Base-by-base conservation (phyloP, 2,113 vertebrate species). In the Burhinus bistriatus region DNA sequence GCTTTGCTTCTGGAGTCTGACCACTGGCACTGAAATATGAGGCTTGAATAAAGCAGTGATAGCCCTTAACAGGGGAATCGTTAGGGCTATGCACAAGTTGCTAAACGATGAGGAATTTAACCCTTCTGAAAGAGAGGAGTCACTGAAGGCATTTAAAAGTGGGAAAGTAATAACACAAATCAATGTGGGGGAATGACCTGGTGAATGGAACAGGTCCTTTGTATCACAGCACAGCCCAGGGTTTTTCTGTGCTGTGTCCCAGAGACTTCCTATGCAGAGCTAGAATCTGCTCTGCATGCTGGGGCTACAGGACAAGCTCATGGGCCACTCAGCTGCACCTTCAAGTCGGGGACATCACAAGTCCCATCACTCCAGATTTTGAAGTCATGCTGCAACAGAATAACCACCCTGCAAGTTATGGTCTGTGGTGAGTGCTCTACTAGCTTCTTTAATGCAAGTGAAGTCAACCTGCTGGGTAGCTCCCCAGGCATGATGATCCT, bases 1-100 rank as follows among this genome's bases (percentile, higher is more conserved):
- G 54, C 34, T 92, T 87, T 89, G 34, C 54, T 87, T 79, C 91
- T 95, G 55, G 62, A 93, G 27, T 68, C 68, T 76, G 73, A 65
- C 78, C 36, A 82, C 36, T 57, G 77, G 52, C 57, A 82, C 36
- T 83, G 77, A 94, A 85, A 87, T 34, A 77, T 1, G 45, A 95
- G 23, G 84, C 42, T 88, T 82, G 61, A 87, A 84, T 14, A 80
- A 20, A 93, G 27, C 49, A 1, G 7, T 65, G 90, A 87, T 40
- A 93, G 49, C 19, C 40, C 25, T 77, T 82, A 42, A 59, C 5
- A 83, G 42, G 11, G 57, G 79, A 79, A 77, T 45, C 4, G 0
- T 61, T 79, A 77, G 30, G 54, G 9, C 23, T 58, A 21, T 40
- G 66, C 15, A 47, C 29, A 85, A 77, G 36, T 51, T 61, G 29